Base-by-base conservation (phyloP, 2,888 invertebrate species). In the Parnassius mnemosyne region DNA sequence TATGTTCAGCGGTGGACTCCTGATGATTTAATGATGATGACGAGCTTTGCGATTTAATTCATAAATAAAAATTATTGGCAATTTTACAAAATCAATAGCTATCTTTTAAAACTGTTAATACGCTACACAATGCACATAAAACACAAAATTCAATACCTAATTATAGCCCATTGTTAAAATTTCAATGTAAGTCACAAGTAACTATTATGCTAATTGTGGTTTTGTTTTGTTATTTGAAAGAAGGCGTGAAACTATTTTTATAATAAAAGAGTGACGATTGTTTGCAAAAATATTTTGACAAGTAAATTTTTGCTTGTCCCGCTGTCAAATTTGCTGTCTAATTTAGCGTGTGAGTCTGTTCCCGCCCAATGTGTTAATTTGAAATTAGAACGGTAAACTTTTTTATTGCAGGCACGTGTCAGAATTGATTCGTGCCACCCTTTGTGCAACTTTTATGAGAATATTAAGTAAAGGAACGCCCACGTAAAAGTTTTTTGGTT, bases 261-360 rank as follows among this genome's bases (percentile, higher is more conserved):
- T 79, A 49, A 55, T 79, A 67, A 69, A 76, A 76, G 75, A 76
- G 72, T 76, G 77, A 79, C 77, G 81, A 90, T 89, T 89, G 90
- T 90, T 91, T 91, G 89, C 78, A 78, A 91, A 85, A 91, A 90
- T 91, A 89, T 91, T 91, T 83, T 90, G 91, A 91, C 91, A 90
- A 73, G 80, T 79, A 87, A 90, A 90, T 91, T 80, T 75, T 80
- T 76, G 80, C 83, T 79, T 86, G 72, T 72, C 84, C 81, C 80
- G 79, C 82, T 84, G 86, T 81, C 79, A 85, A 84, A 85, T 84
- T 86, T 84, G 78, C 78, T 83, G 84, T 80, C 85, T 87, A 87
- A 88, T 88, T 82, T 79, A 66, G 66, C 63, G 79, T 84, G 79
- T 77, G 79, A 80, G 84, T 69, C 71, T 65, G 71, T 71, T 68